These are phyloP conservation scores for Tympanuchus pallidicinctus DNA, from an alignment of 2,113 vertebrate genomes.

Conservation along the genomic window DNA sequence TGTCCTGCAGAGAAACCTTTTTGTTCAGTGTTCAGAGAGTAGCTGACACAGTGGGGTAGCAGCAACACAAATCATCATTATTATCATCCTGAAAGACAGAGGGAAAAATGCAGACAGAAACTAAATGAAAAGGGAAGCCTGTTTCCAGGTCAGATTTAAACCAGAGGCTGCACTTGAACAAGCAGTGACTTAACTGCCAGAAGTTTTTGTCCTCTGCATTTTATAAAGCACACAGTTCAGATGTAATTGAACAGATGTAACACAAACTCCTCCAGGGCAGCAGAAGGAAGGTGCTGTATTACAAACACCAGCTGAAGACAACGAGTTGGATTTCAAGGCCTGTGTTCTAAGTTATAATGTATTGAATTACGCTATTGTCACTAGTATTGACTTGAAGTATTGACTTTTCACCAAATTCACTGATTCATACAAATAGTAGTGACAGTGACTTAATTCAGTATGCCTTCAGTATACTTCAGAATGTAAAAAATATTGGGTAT, in stretches of 20 bases:
- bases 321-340: neutral
- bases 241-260: neutral
- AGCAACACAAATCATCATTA: constrained; percentile 43
- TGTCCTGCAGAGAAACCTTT: constrained; percentile 26
- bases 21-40: neutral
- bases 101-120: constrained; percentile 30
- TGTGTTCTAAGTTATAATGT: neutral
- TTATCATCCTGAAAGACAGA: constrained; percentile 31
- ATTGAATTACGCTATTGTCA: neutral
- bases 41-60: constrained; percentile 1
- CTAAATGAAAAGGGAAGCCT: neutral
- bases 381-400: neutral
- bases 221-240: constrained; percentile 19
- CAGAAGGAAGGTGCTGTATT: neutral
- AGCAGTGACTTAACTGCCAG: constrained; percentile 9
- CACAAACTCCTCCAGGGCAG: neutral
- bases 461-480: neutral
- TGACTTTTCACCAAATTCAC: neutral
- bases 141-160: constrained; percentile 44
- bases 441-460: neutral
- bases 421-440: neutral
- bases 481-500: neutral
- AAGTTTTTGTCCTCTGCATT: constrained; percentile 8
- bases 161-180: neutral
- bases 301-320: constrained; percentile 1